Base-by-base conservation (phyloP, 1,140 invertebrate genomes). In the Cherax destructor region DNA sequence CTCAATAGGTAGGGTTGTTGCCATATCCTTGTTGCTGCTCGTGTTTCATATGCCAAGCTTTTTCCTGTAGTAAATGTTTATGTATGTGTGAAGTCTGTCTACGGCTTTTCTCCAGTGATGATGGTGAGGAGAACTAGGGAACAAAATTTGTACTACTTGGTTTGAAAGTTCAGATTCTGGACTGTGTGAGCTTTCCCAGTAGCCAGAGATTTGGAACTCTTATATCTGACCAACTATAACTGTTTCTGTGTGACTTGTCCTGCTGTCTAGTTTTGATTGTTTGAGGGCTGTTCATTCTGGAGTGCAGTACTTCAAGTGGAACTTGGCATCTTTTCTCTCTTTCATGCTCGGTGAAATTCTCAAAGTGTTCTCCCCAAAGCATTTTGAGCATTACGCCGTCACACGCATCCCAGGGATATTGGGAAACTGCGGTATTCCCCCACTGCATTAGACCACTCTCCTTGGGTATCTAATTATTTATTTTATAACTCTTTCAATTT, bases 181-280 rank as follows among this genome's bases (percentile, higher is more conserved):
- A 83, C 24, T 56, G 18, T 41, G 47, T 47, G 30, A 83, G 41
- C 13, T 83, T 83, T 24, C 69, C 81, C 69, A 74, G 47, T n/a
- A 86, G 24, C 65, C 65, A 56, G 78, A 83, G 69, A n/a, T n/a
- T 10, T 84, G 79, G 49, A 84, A 91, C 72, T 91, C 56, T 78
- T 30, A 24, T 41, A 59, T 50, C 81, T 85, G 88, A 76, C 49
- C 83, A 91, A 56, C 74, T 59, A 77, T 84, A 83, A 84, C 81
- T 90, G 88, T 90, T 88, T 49, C 52, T 88, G 77, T 79, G 78
- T 81, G 24, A 88, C 86, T 88, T 88, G 78, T 88, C 78, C 78
- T 80, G 50, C 86, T 81, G 86, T 88, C 59, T 88, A 88, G 78
- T 80, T 80, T 88, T 88, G 61, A 88, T 30, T 50, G 49, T 56